Evolutionary conservation across 2,888 invertebrate genomes (phyloP).

Genomic region (Rhyacophila evoluta): DNA sequence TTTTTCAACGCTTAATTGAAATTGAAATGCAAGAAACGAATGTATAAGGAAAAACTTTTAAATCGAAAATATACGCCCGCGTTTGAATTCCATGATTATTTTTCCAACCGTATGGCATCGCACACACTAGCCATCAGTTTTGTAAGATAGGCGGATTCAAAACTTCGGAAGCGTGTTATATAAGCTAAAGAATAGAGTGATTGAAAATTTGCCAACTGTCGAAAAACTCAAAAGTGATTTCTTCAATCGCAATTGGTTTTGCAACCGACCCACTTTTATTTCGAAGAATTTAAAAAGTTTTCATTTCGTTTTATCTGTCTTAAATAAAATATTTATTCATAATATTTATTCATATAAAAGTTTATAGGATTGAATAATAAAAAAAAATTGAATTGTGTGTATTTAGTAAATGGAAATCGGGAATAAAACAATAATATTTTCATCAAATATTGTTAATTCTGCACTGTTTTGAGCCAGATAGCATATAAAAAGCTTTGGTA

Average conservation of each 20-base stretch:
- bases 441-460: too few relatives aligned
- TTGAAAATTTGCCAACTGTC: conserved; percentile 43
- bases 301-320: too few relatives aligned
- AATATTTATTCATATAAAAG: too few relatives aligned
- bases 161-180: conserved; percentile 36
- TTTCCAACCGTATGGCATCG: conserved; percentile 18
- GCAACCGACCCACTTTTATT: not conserved
- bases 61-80: conserved; percentile 10
- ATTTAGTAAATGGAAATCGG: too few relatives aligned
- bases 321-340: too few relatives aligned
- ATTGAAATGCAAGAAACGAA: conserved; percentile 1
- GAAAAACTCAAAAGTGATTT: conserved; percentile 35
- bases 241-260: conserved; percentile 1
- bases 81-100: conserved; percentile 22
- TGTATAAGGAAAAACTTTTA: conserved; percentile 9
- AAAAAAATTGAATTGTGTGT: too few relatives aligned
- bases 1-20: not conserved
- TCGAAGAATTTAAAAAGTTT: not conserved
- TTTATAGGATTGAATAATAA: too few relatives aligned
- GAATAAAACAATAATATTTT: too few relatives aligned
- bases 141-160: conserved; percentile 27
- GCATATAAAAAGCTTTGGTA: too few relatives aligned
- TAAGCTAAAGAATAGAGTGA: conserved; percentile 41
- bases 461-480: too few relatives aligned
- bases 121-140: conserved; percentile 32